phyloP scores from a whole-genome alignment of 2,888 invertebrate genomes.

The Tachina fera region DNA sequence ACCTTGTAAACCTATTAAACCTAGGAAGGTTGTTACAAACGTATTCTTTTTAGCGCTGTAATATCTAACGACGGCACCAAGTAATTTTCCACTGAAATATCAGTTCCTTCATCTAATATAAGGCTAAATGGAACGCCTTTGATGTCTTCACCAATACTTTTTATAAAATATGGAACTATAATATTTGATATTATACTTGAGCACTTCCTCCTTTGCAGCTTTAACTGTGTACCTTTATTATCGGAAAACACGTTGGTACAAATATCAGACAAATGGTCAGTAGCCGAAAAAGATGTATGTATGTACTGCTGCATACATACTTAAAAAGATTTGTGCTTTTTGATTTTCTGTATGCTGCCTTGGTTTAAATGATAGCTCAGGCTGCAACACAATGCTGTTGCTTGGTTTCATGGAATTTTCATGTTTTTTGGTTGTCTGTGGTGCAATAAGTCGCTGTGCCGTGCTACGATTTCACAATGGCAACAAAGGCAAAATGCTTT shows the following conservation, averaged over 20 bases:
- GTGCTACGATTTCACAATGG: conserved; percentile 3
- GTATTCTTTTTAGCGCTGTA: not conserved
- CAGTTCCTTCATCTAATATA: conserved; percentile 1
- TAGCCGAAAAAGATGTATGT: conserved; percentile 12
- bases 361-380: not conserved
- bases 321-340: not conserved
- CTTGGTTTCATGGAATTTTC: not conserved
- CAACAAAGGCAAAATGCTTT: conserved; percentile 23
- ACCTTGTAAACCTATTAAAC: not conserved
- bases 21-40: not conserved
- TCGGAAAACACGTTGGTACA: not conserved
- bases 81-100: not conserved
- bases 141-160: not conserved
- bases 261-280: conserved; percentile 10
- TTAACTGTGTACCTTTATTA: not conserved
- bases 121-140: not conserved
- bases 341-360: not conserved
- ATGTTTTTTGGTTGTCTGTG: conserved; percentile 4
- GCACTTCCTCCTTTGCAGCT: not conserved
- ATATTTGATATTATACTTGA: not conserved
- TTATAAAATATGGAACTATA: not conserved
- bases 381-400: not conserved
- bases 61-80: not conserved
- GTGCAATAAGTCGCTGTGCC: conserved; percentile 3
- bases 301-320: not conserved